These are phyloP conservation scores for Dicrurus megarhynchus DNA, from an alignment of 2,113 vertebrate genomes.

Conservation along the genomic window DNA sequence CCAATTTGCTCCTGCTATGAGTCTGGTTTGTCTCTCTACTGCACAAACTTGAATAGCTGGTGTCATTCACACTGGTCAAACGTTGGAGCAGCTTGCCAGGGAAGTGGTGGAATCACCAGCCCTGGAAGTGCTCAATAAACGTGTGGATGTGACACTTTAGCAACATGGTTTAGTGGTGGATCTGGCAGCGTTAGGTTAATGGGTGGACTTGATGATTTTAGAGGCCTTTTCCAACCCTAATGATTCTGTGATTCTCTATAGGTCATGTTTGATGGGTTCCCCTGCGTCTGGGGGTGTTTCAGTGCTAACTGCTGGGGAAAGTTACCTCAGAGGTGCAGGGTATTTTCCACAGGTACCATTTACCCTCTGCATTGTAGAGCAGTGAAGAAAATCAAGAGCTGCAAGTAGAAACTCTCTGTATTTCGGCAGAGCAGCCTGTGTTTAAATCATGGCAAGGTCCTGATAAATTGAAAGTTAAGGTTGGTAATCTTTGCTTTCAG, in stretches of 20 bases:
- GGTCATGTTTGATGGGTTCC: neutral
- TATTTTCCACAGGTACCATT: neutral
- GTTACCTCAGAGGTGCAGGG: too few species aligned
- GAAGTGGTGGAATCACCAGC: neutral
- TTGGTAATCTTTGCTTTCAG: constrained; percentile 26
- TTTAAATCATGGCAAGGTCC: neutral
- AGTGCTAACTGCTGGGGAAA: neutral
- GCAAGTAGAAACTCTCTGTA: neutral
- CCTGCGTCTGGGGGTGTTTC: neutral
- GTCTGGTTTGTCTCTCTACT: neutral
- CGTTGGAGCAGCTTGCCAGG: neutral
- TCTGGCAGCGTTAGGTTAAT: neutral
- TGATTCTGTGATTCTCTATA: neutral
- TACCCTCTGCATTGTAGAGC: neutral
- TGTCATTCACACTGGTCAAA: neutral
- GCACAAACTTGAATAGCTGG: neutral
- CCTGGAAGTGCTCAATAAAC: neutral
- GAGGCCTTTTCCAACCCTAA: neutral
- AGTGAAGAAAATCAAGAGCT: neutral
- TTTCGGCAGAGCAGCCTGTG: neutral
- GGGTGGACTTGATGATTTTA: neutral
- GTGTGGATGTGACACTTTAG: neutral
- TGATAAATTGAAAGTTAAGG: constrained; percentile 40
- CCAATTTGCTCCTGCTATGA: neutral
- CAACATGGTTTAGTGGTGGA: neutral